Conservation (phyloP, 2,797 vertebrate species). For the Neosilurus hyrtlii region DNA sequence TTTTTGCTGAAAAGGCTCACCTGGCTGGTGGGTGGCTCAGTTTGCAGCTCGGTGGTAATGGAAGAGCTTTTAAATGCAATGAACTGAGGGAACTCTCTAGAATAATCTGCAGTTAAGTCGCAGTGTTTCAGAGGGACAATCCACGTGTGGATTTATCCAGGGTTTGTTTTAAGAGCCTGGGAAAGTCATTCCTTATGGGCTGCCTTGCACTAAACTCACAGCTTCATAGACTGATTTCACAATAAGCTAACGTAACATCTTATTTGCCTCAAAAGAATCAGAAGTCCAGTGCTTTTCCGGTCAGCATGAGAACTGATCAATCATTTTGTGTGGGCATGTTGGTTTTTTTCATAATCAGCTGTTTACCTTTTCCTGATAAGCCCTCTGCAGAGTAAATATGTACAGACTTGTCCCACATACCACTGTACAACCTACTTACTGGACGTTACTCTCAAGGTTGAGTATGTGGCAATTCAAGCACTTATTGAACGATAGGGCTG, state of each 20-base stretch:
- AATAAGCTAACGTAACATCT: neutral
- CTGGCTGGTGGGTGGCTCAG: neutral
- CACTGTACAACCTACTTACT: neutral
- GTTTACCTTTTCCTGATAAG: conserved; percentile 20
- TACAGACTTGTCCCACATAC: conserved; percentile 15
- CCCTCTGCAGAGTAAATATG: conserved; percentile 37
- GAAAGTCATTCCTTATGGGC: neutral
- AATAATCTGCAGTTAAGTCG: conserved; percentile 6
- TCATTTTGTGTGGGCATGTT: neutral
- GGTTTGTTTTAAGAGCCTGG: conserved; percentile 3
- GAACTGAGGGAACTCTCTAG: conserved; percentile 15
- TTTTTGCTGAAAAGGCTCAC: conserved; percentile 34
- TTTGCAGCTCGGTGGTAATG: conserved; percentile 10
- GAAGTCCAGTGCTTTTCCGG: neutral
- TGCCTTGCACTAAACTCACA: neutral
- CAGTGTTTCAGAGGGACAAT: neutral
- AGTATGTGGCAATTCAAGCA: neutral
- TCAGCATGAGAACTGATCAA: neutral
- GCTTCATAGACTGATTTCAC: neutral
- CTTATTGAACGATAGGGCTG: neutral
- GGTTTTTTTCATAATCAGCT: conserved; percentile 12
- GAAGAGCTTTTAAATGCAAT: conserved; percentile 14
- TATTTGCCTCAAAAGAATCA: neutral
- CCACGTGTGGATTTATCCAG: neutral
- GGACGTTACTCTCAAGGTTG: neutral